These are phyloP conservation scores for Netelia virgata DNA, from an alignment of 2,888 invertebrate species.

Conservation along the genomic window DNA sequence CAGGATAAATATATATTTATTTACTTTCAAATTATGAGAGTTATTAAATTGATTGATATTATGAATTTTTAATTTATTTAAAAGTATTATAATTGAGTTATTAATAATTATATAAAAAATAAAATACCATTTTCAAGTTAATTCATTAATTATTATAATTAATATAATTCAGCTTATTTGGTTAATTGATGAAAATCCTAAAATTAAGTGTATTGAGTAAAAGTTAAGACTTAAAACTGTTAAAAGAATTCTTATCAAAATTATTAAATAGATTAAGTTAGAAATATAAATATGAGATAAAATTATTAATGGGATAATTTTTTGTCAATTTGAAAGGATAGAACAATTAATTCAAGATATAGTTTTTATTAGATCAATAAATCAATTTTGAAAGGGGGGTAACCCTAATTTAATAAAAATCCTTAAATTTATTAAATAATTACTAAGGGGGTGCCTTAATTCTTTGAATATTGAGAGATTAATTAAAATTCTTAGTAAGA, in stretches of 20 bases:
- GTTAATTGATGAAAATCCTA: slow-evolving; percentile 89
- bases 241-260: no score
- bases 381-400: slow-evolving; percentile 88
- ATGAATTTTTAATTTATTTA: slow-evolving; percentile 86
- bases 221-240: slow-evolving; percentile 86
- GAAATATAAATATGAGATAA: slow-evolving; percentile 81
- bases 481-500: slow-evolving; percentile 82
- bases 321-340: slow-evolving; percentile 88
- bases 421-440: no score
- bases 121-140: slow-evolving; percentile 84
- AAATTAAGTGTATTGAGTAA: slow-evolving; percentile 87
- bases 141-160: slow-evolving; percentile 85
- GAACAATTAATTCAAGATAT: slow-evolving; percentile 87
- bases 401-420: slow-evolving; percentile 87
- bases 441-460: no score
- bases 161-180: slow-evolving; percentile 87
- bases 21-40: slow-evolving; percentile 79
- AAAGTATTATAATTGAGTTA: slow-evolving; percentile 85
- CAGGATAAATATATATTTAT: slow-evolving; percentile 83
- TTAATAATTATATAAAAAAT: slow-evolving; percentile 85
- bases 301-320: slow-evolving; percentile 87
- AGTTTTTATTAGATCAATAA: slow-evolving; percentile 87
- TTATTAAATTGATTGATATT: slow-evolving; percentile 85
- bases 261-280: slow-evolving; percentile 78
- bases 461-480: slow-evolving; percentile 76